Base-by-base conservation (phyloP, 2,113 vertebrate genomes). In the Ophiodon elongatus region DNA sequence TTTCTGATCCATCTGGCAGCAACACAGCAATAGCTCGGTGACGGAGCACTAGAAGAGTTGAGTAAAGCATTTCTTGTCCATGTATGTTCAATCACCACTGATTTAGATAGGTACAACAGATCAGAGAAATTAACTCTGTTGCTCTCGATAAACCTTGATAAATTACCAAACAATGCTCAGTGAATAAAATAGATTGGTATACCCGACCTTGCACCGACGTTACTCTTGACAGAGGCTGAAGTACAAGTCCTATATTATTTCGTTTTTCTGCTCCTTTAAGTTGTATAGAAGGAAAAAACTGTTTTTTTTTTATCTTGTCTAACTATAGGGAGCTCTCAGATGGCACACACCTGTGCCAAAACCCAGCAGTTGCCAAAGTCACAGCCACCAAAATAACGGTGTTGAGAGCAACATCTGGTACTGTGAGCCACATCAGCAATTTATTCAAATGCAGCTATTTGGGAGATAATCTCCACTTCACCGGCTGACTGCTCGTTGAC, bases 1-100 rank as follows among this genome's bases (percentile, higher is more conserved):
- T 79, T 91, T 87, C 43, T 88, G 73, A 85, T 89, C 77, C 86
- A 84, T 88, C 57, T 85, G 70, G 66, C 57, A 81, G 45, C 45
- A 74, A 59, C 50, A 47, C 31, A 57, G 54, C 70, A 56, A 17
- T 50, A 70, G 56, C 72, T 37, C 23, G 10, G 54, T 39, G 73
- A 85, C 76, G 73, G 52, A 82, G 60, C 57, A 25, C 79, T 76
- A 29, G 43, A 88, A 17, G 31, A 76, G 80, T 88, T 79, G 82
- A 76, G 59, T 66, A 60, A 72, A 86, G 59, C 77, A 25, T 63
- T 60, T 63, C 25, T 73, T 62, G 31, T 59, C 50, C 17, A 43
- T 54, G 63, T 82, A 62, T 29, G 74, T 39, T 52, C 39, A 62
- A 4, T 64, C 23, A 17, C 57, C 17, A 60, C 54, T 71, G 66